phyloP scores from a whole-genome alignment of 2,888 invertebrate species.

The Drosophila multiciliata region DNA sequence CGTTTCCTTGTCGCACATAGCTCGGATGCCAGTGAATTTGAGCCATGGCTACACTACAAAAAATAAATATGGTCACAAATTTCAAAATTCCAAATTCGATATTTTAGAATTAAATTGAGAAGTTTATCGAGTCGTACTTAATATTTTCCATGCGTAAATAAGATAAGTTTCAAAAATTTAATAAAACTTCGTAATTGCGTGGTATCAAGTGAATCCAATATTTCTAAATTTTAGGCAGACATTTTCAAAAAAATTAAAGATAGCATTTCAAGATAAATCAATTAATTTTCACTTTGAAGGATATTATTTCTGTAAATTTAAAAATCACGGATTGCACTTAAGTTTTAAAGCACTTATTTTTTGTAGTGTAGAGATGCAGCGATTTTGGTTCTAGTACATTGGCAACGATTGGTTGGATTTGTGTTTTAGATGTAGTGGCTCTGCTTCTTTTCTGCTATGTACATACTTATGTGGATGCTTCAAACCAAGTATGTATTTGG shows the following conservation, averaged over 20 bases:
- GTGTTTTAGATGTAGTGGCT: slow-evolving; percentile 4
- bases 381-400: slow-evolving; percentile 78
- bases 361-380: not conserved
- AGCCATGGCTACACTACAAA: not conserved
- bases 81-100: not conserved
- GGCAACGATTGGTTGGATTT: slow-evolving; percentile 81
- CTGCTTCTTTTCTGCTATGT: not conserved
- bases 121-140: not conserved
- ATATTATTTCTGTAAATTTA: not conserved
- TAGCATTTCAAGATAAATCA: not conserved
- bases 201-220: not conserved
- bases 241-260: not conserved
- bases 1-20: slow-evolving; percentile 57
- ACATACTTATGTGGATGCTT: not conserved
- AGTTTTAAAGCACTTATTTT: not conserved
- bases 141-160: not conserved
- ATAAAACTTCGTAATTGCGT: not conserved
- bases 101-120: not conserved
- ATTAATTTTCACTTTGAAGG: not conserved
- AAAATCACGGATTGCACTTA: not conserved
- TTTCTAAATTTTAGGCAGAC: not conserved
- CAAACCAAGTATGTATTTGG: slow-evolving; percentile 39
- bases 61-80: not conserved
- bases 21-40: slow-evolving; percentile 39
- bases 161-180: not conserved